A percentile compares a stretch with the other conserved stretches of the same genome.
Evolutionary conservation across 2,797 vertebrate genomes (phyloP).

Genomic region (Sphenopsis melanotis): DNA sequence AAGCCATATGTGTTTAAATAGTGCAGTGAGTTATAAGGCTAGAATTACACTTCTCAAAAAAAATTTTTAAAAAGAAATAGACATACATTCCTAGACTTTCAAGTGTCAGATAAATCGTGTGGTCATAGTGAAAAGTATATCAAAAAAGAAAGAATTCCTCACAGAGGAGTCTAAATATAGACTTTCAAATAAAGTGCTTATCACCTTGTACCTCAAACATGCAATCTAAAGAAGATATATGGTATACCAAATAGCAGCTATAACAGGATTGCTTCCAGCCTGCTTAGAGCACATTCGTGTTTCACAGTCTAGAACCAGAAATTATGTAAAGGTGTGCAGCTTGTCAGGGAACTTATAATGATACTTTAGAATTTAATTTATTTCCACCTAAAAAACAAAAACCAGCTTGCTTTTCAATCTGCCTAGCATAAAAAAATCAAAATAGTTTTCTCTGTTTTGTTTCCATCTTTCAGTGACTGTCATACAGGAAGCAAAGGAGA

Average conservation of each 20-base stretch:
- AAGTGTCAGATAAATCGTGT: neutral
- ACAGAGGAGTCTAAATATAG: neutral
- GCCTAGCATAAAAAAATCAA: neutral
- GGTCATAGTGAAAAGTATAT: neutral
- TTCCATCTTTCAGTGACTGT: neutral
- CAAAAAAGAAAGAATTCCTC: neutral
- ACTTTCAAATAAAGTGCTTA: neutral
- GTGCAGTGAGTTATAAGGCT: neutral
- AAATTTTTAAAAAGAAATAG: neutral
- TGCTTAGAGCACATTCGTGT: neutral
- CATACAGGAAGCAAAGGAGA: neutral
- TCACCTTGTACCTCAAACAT: neutral
- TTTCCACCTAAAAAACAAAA: neutral
- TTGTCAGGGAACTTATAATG: neutral
- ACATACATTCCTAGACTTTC: neutral
- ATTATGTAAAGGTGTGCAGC: neutral
- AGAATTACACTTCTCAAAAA: neutral
- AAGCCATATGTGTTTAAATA: neutral
- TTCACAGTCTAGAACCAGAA: neutral
- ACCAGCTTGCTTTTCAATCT: neutral
- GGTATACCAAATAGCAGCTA: neutral
- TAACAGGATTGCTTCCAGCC: neutral
- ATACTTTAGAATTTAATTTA: neutral
- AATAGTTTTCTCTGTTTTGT: neutral
- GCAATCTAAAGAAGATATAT: neutral